phyloP scores from a whole-genome alignment of 2,888 invertebrate genomes.

The Mythimna lalbum region DNA sequence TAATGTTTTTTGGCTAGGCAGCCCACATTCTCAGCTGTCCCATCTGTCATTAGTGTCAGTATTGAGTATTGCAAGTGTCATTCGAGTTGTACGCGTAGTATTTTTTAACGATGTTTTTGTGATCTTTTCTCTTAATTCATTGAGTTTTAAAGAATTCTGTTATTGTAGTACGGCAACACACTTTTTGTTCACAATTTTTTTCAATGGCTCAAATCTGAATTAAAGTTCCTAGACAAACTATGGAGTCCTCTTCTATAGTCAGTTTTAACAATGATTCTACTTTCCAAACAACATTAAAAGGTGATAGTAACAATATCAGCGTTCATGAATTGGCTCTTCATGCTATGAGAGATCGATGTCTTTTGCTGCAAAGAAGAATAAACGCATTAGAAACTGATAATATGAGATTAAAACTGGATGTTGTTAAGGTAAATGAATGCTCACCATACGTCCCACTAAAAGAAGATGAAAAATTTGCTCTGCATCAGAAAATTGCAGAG shows the following conservation, averaged over 20 bases:
- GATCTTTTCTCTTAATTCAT: conserved; percentile 17
- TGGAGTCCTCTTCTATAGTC: conserved; percentile 88
- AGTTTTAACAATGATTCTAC: conserved; percentile 88
- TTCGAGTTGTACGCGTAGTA: conserved; percentile 23
- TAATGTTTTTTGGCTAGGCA: too few relatives aligned
- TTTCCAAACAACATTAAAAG: conserved; percentile 84
- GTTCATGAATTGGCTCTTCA: conserved; percentile 94
- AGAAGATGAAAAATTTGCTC: conserved; percentile 85
- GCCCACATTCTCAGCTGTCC: too few relatives aligned
- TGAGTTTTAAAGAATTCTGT: conserved; percentile 7
- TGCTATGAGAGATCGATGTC: conserved; percentile 95
- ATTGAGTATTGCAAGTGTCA: conserved; percentile 8
- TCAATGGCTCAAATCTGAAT: conserved; percentile 23
- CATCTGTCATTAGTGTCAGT: neutral
- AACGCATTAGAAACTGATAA: conserved; percentile 94
- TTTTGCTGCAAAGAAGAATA: conserved; percentile 93
- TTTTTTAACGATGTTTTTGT: conserved; percentile 39
- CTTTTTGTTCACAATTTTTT: conserved; percentile 12
- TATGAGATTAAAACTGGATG: conserved; percentile 89
- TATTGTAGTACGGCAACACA: conserved; percentile 20
- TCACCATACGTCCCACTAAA: conserved; percentile 77
- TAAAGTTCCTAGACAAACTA: conserved; percentile 51
- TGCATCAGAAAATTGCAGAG: conserved; percentile 92
- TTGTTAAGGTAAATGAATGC: conserved; percentile 75
- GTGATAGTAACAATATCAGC: conserved; percentile 86